A percentile compares a stretch with the other conserved stretches of the same genome.
Conservation (phyloP, 2,888 invertebrate genomes). For the Mylabris sibirica region DNA sequence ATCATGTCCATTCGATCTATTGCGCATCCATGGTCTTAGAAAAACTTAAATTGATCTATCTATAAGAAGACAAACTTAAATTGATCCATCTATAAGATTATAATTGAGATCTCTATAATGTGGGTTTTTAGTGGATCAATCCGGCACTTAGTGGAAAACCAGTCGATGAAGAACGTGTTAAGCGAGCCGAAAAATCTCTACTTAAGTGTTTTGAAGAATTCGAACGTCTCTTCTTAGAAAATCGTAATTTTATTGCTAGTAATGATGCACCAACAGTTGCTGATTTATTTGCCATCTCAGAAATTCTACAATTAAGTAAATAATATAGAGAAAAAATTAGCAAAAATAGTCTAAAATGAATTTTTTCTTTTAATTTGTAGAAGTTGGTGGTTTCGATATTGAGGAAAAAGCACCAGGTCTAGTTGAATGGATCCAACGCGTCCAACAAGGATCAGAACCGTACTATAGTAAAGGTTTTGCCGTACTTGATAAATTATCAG, state of each 20-base stretch:
- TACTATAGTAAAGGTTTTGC: constrained; percentile 69
- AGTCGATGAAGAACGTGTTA: constrained; percentile 59
- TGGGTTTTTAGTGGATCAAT: constrained; percentile 59
- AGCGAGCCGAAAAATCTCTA: constrained; percentile 49
- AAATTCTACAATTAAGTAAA: constrained; percentile 78
- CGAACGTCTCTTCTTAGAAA: constrained; percentile 66
- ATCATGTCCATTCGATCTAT: no score
- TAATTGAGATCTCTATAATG: no score
- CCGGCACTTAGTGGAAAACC: constrained; percentile 64
- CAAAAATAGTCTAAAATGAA: constrained; percentile 28
- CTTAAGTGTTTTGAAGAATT: constrained; percentile 48
- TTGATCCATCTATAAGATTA: no score
- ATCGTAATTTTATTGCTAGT: constrained; percentile 64
- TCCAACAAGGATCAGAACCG: constrained; percentile 68
- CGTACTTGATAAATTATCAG: constrained; percentile 47
- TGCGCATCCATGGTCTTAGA: no score
- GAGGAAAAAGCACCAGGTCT: constrained; percentile 68
- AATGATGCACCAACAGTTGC: constrained; percentile 73
- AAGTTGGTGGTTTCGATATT: constrained; percentile 73
- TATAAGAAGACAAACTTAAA: no score
- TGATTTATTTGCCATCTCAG: constrained; percentile 78
- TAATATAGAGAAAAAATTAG: constrained; percentile 45
- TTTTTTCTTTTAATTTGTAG: constrained; percentile 62
- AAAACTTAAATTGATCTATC: no score
- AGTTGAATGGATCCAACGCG: constrained; percentile 71